Base-by-base conservation (phyloP, 2,113 vertebrate species). In the Alouatta palliata region DNA sequence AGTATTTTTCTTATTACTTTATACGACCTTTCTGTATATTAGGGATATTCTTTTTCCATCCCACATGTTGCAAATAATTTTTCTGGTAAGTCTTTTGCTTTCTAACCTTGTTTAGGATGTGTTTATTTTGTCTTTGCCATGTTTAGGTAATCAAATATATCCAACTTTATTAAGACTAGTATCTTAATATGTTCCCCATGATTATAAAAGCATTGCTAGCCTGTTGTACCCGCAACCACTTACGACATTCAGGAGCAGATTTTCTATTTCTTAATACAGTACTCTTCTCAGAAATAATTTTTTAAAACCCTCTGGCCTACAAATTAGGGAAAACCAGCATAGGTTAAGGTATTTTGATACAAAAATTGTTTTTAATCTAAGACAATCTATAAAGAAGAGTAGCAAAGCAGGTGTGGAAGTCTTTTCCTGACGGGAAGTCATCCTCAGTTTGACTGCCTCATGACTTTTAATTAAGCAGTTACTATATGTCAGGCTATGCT, bases 1-100 rank as follows among this genome's bases (percentile, higher is more conserved):
- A 5, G 17, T 54, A 5, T 85, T 81, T 85, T 96, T 85, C 54
- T 52, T 87, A 47, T 7, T 91, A 45, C 80, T 88, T 97, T 91
- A 64, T 30, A 91, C 79, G 32, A 71, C 1, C 66, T 93, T 95
- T 76, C 87, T 91, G 25, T 47, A 43, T 25, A 49, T 81, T 52
- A 75, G 40, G 52, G 12, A 56, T 87, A 61, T 75, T 91, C n/a
- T 56, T 96, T 83, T 87, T 88, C 32, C 40, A 80, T 20, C 27
- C 70, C 11, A 75, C 7, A 68, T 35, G 21, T 61, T 66, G 17
- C 83, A 58, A 54, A 37, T 75, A 27, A 68, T n/a, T 75, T 92
- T 85, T 40, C 80, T 54, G 64, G 14, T 45, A 37, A 90, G n/a
- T 66, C 13, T 71, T 90, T 96, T 61, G 54, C 54, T 54, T 87